Percentiles rank a stretch among this genome's conserved stretches.
phyloP scores from a whole-genome alignment of 1,140 invertebrate genomes.

The Trachymyrmex cornetzi region DNA sequence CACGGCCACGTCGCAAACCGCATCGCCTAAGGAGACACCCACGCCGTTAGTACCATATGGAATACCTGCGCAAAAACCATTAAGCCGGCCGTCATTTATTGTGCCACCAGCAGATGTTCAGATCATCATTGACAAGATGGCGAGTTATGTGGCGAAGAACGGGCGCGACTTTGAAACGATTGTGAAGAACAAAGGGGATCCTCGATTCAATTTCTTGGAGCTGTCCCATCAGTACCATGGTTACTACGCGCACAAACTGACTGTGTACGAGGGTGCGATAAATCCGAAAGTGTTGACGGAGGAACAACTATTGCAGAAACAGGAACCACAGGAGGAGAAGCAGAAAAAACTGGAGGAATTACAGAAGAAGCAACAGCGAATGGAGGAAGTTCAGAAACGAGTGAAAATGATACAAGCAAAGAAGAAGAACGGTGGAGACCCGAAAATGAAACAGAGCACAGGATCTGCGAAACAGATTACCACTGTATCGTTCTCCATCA shows the following conservation, averaged over 20 bases:
- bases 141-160: slow-evolving; percentile 97
- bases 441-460: slow-evolving; percentile 64
- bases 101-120: slow-evolving; percentile 93
- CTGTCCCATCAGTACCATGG: slow-evolving; percentile 91
- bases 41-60: slow-evolving; percentile 84
- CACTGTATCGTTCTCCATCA: slow-evolving; percentile 94
- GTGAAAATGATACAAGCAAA: slow-evolving; percentile 86
- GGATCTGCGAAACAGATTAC: slow-evolving; percentile 80
- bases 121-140: slow-evolving; percentile 98
- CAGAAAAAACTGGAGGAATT: slow-evolving; percentile 84
- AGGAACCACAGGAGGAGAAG: slow-evolving; percentile 85
- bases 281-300: slow-evolving; percentile 84
- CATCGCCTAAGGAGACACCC: slow-evolving; percentile 72
- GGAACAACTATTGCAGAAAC: slow-evolving; percentile 84
- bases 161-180: slow-evolving; percentile 96
- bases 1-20: slow-evolving; percentile 47
- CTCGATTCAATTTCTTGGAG: slow-evolving; percentile 94
- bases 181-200: slow-evolving; percentile 94
- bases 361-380: slow-evolving; percentile 84
- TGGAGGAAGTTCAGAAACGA: slow-evolving; percentile 86
- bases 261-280: slow-evolving; percentile 84
- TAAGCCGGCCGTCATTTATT: slow-evolving; percentile 86
- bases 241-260: slow-evolving; percentile 91
- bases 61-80: slow-evolving; percentile 82
- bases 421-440: slow-evolving; percentile 79